Evolutionary conservation across 2,888 invertebrate genomes (phyloP), one percentile per base, ranked within the genome.

Genomic region (Yponomeuta malinellus): DNA sequence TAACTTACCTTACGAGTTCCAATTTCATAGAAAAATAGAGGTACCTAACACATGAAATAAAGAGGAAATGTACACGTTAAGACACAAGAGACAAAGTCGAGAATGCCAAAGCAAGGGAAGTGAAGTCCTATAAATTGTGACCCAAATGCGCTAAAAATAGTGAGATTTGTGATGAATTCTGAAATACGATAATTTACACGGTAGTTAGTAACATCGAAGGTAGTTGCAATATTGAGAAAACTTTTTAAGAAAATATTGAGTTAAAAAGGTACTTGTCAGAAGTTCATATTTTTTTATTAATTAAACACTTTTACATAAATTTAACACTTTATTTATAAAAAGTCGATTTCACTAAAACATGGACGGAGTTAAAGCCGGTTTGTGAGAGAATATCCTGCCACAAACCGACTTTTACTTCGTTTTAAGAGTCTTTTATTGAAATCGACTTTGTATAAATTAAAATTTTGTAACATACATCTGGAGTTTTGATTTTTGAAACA

Each of bases 71-170:
- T 43, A 67, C 67, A 43, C 67, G 2, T 37, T 37, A 67, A 31
- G 37, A 43, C 33, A 67, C 12, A 33, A 12, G 67, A 6, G n/a
- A 43, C n/a, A 43, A 43, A n/a, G 67, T n/a, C n/a, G 31, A 67
- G 37, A 67, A 67, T 67, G 43, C n/a, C n/a, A 29, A 4, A 65
- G 43, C 43, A 65, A 63, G n/a, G 31, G 10, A 65, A 31, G 31
- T 5, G 33, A 5, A 65, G 31, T 74, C 77, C 74, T 72, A 81
- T 77, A 82, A 78, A 86, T 83, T 85, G 83, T 84, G 86, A 84
- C 85, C 83, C 82, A 73, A 76, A 72, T 74, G 71, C 73, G 77
- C 79, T 80, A 82, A 77, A 52, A 48, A n/a, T 68, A 10, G 8
- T 48, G 29, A 48, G n/a, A 8, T 23, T 76, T 77, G 72, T 73